Base-by-base conservation (phyloP, 1,140 invertebrate species). In the Bombus affinis region DNA sequence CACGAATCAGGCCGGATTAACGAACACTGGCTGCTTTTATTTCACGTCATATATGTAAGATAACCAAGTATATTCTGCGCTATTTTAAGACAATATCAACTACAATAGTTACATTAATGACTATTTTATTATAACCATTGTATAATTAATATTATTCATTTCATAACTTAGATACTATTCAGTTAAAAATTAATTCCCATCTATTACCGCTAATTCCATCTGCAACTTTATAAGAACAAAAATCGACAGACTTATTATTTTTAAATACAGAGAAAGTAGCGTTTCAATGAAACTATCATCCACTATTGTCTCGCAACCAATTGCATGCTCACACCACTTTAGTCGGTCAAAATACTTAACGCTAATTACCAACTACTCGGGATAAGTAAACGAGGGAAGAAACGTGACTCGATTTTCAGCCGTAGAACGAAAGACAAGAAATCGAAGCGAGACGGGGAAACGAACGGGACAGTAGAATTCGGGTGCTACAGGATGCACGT, bases 401-500 rank as follows among this genome's bases (percentile, higher is more conserved):
- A 47, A 62, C 66, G 28, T 47, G 32, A 44, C 47, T 39, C 32
- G 53, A 47, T 39, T 25, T 8, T 22, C 25, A 1, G n/a, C 2
- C 42, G 18, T 5, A 13, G 1, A 6, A 25, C 47, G 39, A 12
- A 32, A 32, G n/a, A 47, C 39, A 25, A 82, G 66, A 68, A 57
- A 68, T 65, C 70, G 47, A 76, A 71, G 37, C 15, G 35, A 79
- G 62, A 73, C 57, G 3, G 59, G 68, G 65, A 78, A 83, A 77
- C 59, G 44, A 57, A 47, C 22, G 44, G 71, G 84, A 89, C 65
- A 88, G 53, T 47, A 57, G 35, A 22, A 32, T 22, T 15, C n/a
- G 18, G 8, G 0, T 18, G 35, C 53, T 42, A 59, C 65, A 59
- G 44, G 44, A 10, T 66, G 68, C 77, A 76, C 72, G 79, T 77